These are phyloP conservation scores for Stegophylla sp. DNA, from an alignment of 2,888 invertebrate species.

Conservation along the genomic window DNA sequence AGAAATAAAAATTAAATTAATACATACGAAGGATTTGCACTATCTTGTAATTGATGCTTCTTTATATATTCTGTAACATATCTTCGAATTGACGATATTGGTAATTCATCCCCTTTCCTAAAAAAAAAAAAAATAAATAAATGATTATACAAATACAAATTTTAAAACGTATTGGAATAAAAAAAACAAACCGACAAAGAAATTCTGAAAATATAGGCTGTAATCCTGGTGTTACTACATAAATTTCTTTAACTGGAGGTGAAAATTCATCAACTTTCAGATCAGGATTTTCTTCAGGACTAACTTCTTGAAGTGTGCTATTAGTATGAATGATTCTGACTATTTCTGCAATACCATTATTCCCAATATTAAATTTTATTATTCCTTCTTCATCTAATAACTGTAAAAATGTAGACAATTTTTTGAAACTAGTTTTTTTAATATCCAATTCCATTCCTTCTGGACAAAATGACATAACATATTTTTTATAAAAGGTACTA, in stretches of 20 bases:
- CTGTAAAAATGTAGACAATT: slow-evolving; percentile 83
- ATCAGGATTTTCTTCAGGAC: slow-evolving; percentile 30
- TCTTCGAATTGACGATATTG: slow-evolving; percentile 72
- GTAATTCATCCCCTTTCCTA: slow-evolving; percentile 71
- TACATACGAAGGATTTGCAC: slow-evolving; percentile 60
- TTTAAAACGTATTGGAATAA: background rate
- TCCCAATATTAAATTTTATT: slow-evolving; percentile 63
- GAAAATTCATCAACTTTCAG: slow-evolving; percentile 63
- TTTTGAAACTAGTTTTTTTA: slow-evolving; percentile 88
- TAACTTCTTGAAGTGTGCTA: slow-evolving; percentile 66
- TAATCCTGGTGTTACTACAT: slow-evolving; percentile 74
- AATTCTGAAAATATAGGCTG: slow-evolving; percentile 71
- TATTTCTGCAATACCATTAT: slow-evolving; percentile 84
- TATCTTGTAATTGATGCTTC: slow-evolving; percentile 68
- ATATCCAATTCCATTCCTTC: slow-evolving; percentile 76
- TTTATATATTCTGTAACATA: slow-evolving; percentile 77
- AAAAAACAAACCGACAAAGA: slow-evolving; percentile 64
- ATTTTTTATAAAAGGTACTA: slow-evolving; percentile 80
- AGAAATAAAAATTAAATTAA: background rate
- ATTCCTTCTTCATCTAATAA: slow-evolving; percentile 74
- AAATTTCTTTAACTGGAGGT: slow-evolving; percentile 73
- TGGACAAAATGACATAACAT: slow-evolving; percentile 75
- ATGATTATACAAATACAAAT: background rate
- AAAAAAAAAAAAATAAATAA: slow-evolving; percentile 54
- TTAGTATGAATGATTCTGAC: slow-evolving; percentile 71